Base-by-base conservation (phyloP, 1,140 invertebrate genomes). In the Sycophila sp. region DNA sequence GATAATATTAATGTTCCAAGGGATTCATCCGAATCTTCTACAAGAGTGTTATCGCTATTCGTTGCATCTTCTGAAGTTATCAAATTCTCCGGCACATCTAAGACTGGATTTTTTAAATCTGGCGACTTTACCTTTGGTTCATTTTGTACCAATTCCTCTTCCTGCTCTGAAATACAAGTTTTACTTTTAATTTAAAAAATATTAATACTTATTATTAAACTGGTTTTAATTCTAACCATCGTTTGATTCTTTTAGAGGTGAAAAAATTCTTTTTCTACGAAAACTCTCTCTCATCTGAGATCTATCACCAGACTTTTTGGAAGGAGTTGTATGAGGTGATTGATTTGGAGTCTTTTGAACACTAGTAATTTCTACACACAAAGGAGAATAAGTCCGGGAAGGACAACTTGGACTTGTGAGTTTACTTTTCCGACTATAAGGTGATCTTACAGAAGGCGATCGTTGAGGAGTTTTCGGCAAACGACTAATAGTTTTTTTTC, bases 361-460 rank as follows among this genome's bases (percentile, higher is more conserved):
- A 62, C 22, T 56, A 1, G 28, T 45, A 24, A 68, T 62, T 59
- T 68, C 65, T 13, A 68, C 11, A 36, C 17, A 58, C 3, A 68
- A 64, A 26, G 64, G 64, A 28, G 70, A 72, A 59, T 72, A 72
- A 28, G 24, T 67, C 22, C 70, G 34, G 1, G 24, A 8, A 11
- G 59, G 32, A 49, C 68, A 75, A 22, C 74, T 51, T 22, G 77
- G 76, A 63, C 75, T 80, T 53, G 69, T 70, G 13, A 62, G 17
- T 32, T 60, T 66, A 36, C 13, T 53, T n/a, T n/a, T n/a, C n/a
- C n/a, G n/a, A n/a, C n/a, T n/a, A n/a, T n/a, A n/a, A n/a, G n/a
- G n/a, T n/a, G 13, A 49, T 67, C 56, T 22, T 76, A 77, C 80
- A n/a, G 11, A 63, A 11, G 80, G 73, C 26, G 77, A 76, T 36